These are phyloP conservation scores for Theonella swinhoei DNA, from an alignment of 37 sponge, comb jelly and placozoan genomes.

Conservation along the genomic window DNA sequence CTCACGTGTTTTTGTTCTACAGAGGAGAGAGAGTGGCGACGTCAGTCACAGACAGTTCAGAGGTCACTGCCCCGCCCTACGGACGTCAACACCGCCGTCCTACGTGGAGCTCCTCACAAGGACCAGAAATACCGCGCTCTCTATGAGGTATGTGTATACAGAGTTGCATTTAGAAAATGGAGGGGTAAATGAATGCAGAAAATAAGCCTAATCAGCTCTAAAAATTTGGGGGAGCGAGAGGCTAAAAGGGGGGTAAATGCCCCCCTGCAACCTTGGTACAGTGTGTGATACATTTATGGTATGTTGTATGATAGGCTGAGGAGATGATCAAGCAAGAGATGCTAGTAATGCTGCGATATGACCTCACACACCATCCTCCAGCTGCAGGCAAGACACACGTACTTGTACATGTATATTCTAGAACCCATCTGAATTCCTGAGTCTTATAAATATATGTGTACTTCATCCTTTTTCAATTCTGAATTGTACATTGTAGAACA, in stretches of 20 bases:
- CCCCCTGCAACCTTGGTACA: too few species aligned
- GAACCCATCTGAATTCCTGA: too few species aligned
- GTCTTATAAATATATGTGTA: too few species aligned
- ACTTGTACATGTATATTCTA: too few species aligned
- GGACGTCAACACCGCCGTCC: conserved; percentile 80
- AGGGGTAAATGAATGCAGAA: not conserved
- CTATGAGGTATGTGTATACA: conserved; percentile 56
- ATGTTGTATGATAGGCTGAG: too few species aligned
- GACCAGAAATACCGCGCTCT: conserved; percentile 78
- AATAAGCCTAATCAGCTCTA: not conserved
- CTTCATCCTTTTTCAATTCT: too few species aligned
- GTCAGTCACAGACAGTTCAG: conserved; percentile 86
- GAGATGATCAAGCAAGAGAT: conserved; percentile 93
- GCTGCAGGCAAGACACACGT: not conserved
- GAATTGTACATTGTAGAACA: too few species aligned
- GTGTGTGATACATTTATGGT: too few species aligned
- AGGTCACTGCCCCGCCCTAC: conserved; percentile 83
- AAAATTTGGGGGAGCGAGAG: too few species aligned
- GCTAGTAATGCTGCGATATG: conserved; percentile 82
- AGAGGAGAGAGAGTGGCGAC: conserved; percentile 74
- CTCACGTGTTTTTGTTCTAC: conserved; percentile 13
- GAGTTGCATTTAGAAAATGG: too few species aligned
- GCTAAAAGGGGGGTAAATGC: not conserved
- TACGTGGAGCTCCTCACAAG: conserved; percentile 72
- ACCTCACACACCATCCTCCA: conserved; percentile 83